A percentile compares a stretch with the other conserved stretches of the same genome.
These are phyloP conservation scores for Atethmia centrago DNA, from an alignment of 2,888 invertebrate species.

Conservation along the genomic window DNA sequence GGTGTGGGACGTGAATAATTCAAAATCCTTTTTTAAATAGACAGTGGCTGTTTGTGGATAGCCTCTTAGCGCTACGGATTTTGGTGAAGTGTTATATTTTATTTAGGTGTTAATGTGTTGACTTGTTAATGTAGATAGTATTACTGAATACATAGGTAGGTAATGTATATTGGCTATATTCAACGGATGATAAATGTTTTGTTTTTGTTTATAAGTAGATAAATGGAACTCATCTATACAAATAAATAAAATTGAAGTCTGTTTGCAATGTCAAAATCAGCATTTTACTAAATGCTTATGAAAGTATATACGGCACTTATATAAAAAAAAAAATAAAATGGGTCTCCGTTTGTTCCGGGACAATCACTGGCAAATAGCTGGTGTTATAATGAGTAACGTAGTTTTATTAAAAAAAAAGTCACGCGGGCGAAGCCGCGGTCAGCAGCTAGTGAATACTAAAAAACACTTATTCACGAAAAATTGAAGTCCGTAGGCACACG, in stretches of 20 bases:
- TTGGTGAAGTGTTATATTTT: conserved; percentile 58
- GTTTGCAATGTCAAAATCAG: too few relatives aligned
- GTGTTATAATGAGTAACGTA: too few relatives aligned
- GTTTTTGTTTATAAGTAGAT: neutral
- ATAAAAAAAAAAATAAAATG: too few relatives aligned
- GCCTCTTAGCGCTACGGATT: conserved; percentile 60
- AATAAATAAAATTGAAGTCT: too few relatives aligned
- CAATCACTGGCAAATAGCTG: too few relatives aligned
- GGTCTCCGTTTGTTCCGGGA: too few relatives aligned
- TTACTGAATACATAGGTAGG: neutral
- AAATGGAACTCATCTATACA: neutral
- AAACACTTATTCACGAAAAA: neutral
- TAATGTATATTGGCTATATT: neutral
- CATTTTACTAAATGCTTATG: too few relatives aligned
- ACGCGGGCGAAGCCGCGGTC: too few relatives aligned
- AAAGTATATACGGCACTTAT: too few relatives aligned
- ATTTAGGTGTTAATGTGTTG: conserved; percentile 56
- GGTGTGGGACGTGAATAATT: conserved; percentile 81
- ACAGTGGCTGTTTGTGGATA: conserved; percentile 69
- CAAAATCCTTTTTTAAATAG: conserved; percentile 77
- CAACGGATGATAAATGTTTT: neutral
- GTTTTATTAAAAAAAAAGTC: too few relatives aligned
- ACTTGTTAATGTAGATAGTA: conserved; percentile 32
- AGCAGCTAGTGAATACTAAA: too few relatives aligned
- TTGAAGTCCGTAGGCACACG: too few relatives aligned